Base-by-base conservation (phyloP, 2,797 vertebrate species). In the Taeniopygia guttata region DNA sequence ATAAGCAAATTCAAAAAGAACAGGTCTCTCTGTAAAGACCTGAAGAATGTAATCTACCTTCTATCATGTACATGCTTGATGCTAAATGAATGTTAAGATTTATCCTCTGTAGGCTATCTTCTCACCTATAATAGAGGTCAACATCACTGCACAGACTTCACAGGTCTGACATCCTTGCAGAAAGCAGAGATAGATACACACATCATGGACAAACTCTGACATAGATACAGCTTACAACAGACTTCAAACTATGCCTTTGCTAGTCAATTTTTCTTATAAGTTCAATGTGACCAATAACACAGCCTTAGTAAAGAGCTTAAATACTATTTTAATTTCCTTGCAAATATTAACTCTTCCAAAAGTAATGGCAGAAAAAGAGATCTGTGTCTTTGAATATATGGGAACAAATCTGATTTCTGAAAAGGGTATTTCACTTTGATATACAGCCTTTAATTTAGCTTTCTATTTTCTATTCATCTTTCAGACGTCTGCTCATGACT, bases 391-490 rank as follows among this genome's bases (percentile, higher is more conserved):
- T 82, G 72, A 87, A 29, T 32, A 7, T 29, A 64, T 27, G 27
- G 60, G 42, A 82, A 77, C 29, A 90, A 84, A 89, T 60, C 16
- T 74, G 64, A 48, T 68, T 87, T 84, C 78, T 79, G 42, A 58
- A 46, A 88, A 79, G 60, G 13, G 58, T 78, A 78, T 85, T 89
- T 81, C 55, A n/a, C 23, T 84, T 78, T 63, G 40, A 90, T 40
- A 60, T 51, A 89, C 11, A 91, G 74, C 7, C 40, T 76, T 95
- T 84, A 77, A 64, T 22, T 56, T 55, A 11, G 4, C 11, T 36
- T 90, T 84, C 49, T 86, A 22, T 69, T 95, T 93, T 80, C 75
- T 84, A 40, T 29, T 64, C 76, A 75, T 72, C 16, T 92, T 92
- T 85, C 67, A 88, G 64, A 73, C 19, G 38, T 60, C 59, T 40